These are phyloP conservation scores for Epizoanthus ramosus DNA, from an alignment of 92 coral and sea anemone species.

Conservation along the genomic window DNA sequence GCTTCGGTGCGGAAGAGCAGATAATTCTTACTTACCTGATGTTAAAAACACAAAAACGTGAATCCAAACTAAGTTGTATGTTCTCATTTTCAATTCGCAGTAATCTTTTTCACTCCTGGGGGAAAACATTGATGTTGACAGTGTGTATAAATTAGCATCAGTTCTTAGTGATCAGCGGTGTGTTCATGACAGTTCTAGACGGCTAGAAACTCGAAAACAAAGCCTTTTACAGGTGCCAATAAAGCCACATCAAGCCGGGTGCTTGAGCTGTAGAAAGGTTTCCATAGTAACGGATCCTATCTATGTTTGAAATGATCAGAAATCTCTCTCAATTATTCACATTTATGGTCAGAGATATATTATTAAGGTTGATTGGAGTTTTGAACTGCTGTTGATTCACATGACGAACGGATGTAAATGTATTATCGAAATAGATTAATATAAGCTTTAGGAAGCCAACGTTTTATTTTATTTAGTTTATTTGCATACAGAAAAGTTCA, in stretches of 20 bases:
- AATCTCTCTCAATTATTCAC: background rate
- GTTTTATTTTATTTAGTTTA: no score
- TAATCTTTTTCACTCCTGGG: background rate
- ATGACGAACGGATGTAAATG: no score
- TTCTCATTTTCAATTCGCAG: background rate
- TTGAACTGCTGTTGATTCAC: no score
- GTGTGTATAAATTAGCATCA: background rate
- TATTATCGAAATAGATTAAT: no score
- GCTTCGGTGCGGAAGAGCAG: background rate
- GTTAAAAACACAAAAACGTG: background rate
- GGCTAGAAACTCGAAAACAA: constrained; percentile 9
- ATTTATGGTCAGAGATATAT: no score
- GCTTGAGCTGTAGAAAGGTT: constrained; percentile 16
- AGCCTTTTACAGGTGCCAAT: constrained; percentile 18
- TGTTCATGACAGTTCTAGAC: background rate
- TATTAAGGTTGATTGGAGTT: no score
- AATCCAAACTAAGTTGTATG: background rate
- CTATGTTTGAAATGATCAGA: background rate
- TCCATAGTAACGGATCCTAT: constrained; percentile 34
- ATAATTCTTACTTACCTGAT: constrained; percentile 11
- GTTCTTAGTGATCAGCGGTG: constrained; percentile 30
- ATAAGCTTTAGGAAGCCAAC: no score
- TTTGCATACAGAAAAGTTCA: no score
- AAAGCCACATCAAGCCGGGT: constrained; percentile 30
- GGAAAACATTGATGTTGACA: background rate